A percentile compares a stretch with the other conserved stretches of the same genome.
phyloP scores from a whole-genome alignment of 1,140 invertebrate species.

The Drosophila obscura region DNA sequence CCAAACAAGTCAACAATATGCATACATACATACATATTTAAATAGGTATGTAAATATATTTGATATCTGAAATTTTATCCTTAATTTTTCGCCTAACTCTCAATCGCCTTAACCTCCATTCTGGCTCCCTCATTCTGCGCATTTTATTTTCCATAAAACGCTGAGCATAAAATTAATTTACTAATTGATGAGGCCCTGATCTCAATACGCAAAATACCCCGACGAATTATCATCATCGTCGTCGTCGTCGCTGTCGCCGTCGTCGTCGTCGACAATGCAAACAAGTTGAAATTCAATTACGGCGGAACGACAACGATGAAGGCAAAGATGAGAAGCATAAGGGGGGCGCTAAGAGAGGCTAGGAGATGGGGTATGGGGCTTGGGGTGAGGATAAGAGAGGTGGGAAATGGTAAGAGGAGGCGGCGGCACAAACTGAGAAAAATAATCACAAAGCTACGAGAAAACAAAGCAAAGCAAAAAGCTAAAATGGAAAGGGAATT shows the following conservation, averaged over 20 bases:
- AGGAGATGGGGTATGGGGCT: background rate
- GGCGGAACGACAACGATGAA: slow-evolving; percentile 42
- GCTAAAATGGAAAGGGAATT: slow-evolving; percentile 62
- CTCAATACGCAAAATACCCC: slow-evolving; percentile 84
- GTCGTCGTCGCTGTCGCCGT: slow-evolving; percentile 2
- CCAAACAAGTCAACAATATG: no score
- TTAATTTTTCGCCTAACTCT: background rate
- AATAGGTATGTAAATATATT: no score
- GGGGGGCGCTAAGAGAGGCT: background rate
- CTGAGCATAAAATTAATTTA: slow-evolving; percentile 83
- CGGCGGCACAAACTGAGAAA: slow-evolving; percentile 55
- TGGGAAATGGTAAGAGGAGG: slow-evolving; percentile 15
- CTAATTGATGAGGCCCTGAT: slow-evolving; percentile 84
- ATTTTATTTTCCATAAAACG: slow-evolving; percentile 62
- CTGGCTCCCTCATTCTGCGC: background rate
- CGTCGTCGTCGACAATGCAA: slow-evolving; percentile 79
- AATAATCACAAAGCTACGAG: slow-evolving; percentile 69
- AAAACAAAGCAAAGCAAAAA: slow-evolving; percentile 71
- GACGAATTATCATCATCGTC: slow-evolving; percentile 78
- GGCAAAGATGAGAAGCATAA: slow-evolving; percentile 27
- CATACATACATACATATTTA: no score
- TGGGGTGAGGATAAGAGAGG: background rate
- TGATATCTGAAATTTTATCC: no score
- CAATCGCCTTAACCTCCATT: background rate
- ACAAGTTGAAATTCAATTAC: slow-evolving; percentile 83